Conservation (phyloP, 92 coral and sea anemone species). For the Actinernus sp. region DNA sequence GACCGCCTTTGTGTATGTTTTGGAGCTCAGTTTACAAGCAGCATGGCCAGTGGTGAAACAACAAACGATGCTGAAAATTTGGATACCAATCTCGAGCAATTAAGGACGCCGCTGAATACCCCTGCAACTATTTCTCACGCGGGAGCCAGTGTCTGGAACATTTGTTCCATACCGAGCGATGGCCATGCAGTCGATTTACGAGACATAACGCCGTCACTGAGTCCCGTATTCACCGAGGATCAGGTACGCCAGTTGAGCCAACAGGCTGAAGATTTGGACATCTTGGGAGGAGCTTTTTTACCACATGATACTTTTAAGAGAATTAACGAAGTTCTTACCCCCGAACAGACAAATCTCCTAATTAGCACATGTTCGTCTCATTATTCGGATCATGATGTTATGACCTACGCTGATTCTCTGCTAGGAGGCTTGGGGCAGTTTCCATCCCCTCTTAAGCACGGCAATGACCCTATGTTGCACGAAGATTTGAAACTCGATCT, state of each 20-base stretch:
- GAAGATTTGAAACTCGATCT: slow-evolving; percentile 41
- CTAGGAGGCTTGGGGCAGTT: slow-evolving; percentile 42
- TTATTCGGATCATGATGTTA: slow-evolving; percentile 45
- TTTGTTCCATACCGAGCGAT: slow-evolving; percentile 59
- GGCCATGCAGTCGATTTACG: slow-evolving; percentile 82
- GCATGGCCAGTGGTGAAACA: too few relatives aligned
- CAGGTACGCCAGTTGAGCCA: slow-evolving; percentile 88
- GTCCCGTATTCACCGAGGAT: slow-evolving; percentile 96
- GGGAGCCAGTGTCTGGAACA: slow-evolving; percentile 71
- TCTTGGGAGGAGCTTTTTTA: slow-evolving; percentile 63
- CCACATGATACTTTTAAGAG: slow-evolving; percentile 79
- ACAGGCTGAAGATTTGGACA: slow-evolving; percentile 78
- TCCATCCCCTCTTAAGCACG: slow-evolving; percentile 39
- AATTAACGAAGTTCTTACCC: slow-evolving; percentile 76
- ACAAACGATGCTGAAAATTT: too few relatives aligned
- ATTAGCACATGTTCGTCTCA: slow-evolving; percentile 54
- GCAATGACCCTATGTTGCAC: slow-evolving; percentile 47
- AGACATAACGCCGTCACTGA: slow-evolving; percentile 94
- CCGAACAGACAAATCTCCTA: slow-evolving; percentile 64
- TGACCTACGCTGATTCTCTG: slow-evolving; percentile 50
- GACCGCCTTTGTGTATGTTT: too few relatives aligned
- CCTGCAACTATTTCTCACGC: too few relatives aligned
- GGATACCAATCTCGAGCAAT: too few relatives aligned
- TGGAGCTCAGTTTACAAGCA: too few relatives aligned
- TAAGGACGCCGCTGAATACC: too few relatives aligned